These are phyloP conservation scores for Sweltsa coloradensis DNA, from an alignment of 1,140 invertebrate species.

Conservation along the genomic window DNA sequence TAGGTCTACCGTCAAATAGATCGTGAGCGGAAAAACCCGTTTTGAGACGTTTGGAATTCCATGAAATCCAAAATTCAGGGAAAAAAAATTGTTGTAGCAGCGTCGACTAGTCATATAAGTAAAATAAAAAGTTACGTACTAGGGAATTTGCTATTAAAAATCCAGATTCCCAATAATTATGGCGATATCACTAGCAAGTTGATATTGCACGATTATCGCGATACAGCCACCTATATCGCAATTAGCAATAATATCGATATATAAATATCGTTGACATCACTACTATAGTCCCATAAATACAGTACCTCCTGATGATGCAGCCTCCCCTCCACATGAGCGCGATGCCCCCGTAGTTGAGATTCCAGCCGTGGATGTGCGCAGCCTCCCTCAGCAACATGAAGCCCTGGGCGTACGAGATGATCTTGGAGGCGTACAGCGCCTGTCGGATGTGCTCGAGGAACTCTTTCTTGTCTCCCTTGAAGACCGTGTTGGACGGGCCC, in stretches of 20 bases:
- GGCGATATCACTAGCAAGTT: no score
- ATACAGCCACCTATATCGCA: neutral
- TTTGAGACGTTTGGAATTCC: no score
- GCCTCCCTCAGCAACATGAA: slow-evolving; percentile 97
- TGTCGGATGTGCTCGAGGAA: slow-evolving; percentile 67
- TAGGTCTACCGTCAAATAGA: no score
- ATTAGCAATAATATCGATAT: no score
- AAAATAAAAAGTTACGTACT: no score
- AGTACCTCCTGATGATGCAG: slow-evolving; percentile 89
- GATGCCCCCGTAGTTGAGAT: slow-evolving; percentile 94
- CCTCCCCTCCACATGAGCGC: slow-evolving; percentile 99
- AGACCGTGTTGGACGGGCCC: slow-evolving; percentile 45
- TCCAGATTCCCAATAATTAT: no score
- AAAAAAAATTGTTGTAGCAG: no score
- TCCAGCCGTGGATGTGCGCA: slow-evolving; percentile 82
- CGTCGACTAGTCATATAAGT: no score
- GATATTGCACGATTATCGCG: no score
- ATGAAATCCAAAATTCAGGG: no score
- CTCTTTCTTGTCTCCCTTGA: slow-evolving; percentile 56
- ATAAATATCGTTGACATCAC: neutral
- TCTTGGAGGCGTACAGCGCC: slow-evolving; percentile 95
- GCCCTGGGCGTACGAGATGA: slow-evolving; percentile 98
- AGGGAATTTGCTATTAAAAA: no score
- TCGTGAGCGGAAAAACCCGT: no score
- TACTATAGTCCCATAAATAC: slow-evolving; percentile 1